Percentiles rank a stretch among this genome's conserved stretches.
These are phyloP conservation scores for Heteromurus nitidus DNA, from an alignment of 2,888 invertebrate genomes.

Conservation along the genomic window DNA sequence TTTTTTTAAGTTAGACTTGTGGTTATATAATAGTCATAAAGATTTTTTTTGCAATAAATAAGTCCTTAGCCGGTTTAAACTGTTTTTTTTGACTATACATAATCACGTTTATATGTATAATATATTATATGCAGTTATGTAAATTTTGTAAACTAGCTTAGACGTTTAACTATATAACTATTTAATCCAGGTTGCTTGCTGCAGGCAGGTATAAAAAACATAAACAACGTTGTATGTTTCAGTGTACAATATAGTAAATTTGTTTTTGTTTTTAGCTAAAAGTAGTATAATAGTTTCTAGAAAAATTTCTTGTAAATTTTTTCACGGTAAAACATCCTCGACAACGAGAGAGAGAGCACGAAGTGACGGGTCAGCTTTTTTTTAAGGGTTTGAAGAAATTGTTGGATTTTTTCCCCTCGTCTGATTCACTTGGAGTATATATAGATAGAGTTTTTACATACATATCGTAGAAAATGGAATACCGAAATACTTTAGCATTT, in stretches of 20 bases:
- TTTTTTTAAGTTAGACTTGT: too few relatives aligned
- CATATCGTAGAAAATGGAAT: conserved; percentile 57
- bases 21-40: too few relatives aligned
- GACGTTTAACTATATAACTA: background rate
- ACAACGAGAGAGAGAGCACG: conserved; percentile 56
- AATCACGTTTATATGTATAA: too few relatives aligned
- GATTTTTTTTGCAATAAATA: too few relatives aligned
- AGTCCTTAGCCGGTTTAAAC: too few relatives aligned
- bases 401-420: conserved; percentile 21
- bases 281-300: conserved; percentile 29
- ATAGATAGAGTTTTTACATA: too few relatives aligned
- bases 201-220: conserved; percentile 67
- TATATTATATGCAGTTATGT: too few relatives aligned
- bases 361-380: background rate
- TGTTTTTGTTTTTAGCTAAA: conserved; percentile 25
- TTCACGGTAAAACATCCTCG: conserved; percentile 63
- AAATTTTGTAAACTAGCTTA: too few relatives aligned
- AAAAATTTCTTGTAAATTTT: conserved; percentile 48
- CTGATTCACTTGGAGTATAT: too few relatives aligned
- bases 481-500: conserved; percentile 44
- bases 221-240: conserved; percentile 61
- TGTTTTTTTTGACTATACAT: too few relatives aligned
- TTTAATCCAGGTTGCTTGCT: conserved; percentile 66
- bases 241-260: conserved; percentile 23
- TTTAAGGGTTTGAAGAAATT: conserved; percentile 29